A percentile compares a stretch with the other conserved stretches of the same genome.
These are phyloP conservation scores for Acleris holmiana DNA, from an alignment of 2,888 invertebrate genomes.

Conservation along the genomic window DNA sequence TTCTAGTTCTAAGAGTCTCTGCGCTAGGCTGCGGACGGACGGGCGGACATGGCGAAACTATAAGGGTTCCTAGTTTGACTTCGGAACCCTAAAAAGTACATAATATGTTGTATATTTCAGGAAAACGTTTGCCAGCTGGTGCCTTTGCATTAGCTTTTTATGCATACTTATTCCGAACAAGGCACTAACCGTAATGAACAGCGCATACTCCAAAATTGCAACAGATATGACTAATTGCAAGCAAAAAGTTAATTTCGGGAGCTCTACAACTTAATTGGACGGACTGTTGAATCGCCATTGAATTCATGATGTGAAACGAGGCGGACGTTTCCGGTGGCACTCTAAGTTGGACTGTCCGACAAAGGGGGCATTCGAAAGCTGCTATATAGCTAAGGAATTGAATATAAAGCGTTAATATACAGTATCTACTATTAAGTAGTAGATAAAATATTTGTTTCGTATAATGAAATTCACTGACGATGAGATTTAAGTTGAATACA, in stretches of 20 bases:
- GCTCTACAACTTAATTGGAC: slow-evolving; percentile 25
- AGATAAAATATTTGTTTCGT: too few species aligned
- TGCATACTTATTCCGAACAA: background rate
- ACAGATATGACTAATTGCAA: slow-evolving; percentile 11
- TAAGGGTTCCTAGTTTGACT: too few species aligned
- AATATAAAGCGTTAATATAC: too few species aligned
- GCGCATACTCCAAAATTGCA: background rate
- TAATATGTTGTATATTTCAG: too few species aligned
- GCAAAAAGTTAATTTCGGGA: slow-evolving; percentile 20
- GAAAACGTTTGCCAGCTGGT: too few species aligned
- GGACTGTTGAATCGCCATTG: slow-evolving; percentile 25
- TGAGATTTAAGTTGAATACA: too few species aligned
- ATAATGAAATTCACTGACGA: too few species aligned
- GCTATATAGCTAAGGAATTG: slow-evolving; percentile 1
- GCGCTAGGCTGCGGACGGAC: too few species aligned
- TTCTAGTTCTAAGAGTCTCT: too few species aligned
- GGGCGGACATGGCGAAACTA: too few species aligned
- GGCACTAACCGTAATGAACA: background rate
- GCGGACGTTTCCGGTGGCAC: slow-evolving; percentile 13
- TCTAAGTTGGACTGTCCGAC: slow-evolving; percentile 17
- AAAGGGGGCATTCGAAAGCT: slow-evolving; percentile 6
- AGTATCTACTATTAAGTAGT: too few species aligned
- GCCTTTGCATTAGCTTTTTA: background rate
- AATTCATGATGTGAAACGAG: slow-evolving; percentile 24
- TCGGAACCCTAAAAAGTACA: too few species aligned